Evolutionary conservation across 2,113 vertebrate genomes (phyloP), one percentile per base, ranked within the genome.

Genomic region (Mormoops blainvillei): DNA sequence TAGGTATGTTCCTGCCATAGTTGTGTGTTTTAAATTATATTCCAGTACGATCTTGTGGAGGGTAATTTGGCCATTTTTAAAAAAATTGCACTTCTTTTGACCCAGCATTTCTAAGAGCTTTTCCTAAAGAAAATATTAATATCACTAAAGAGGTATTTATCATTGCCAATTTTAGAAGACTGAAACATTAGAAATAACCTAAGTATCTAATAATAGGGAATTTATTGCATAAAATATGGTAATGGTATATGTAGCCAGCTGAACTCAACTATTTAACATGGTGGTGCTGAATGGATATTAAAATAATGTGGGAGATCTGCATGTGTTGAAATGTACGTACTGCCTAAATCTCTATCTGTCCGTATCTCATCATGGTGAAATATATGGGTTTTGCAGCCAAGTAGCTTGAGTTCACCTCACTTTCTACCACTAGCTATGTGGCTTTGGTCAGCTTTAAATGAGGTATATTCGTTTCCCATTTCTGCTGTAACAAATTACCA

Each of bases 71-170:
- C 14, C 36, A 11, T 96, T 90, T 93, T 45, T 13, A 16, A 28
- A 43, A 74, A 78, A n/a, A n/a, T n/a, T 73, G 16, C 22, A 61
- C 31, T 85, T 87, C 80, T 92, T 95, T 94, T 82, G 71, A 93
- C 24, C n/a, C 68, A 85, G 65, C 19, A 93, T 87, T 93, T 94
- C 85, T 56, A 89, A 78, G 52, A 48, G 38, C 54, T 90, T 96
- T 95, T 58, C 26, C 43, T 70, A 78, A 92, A 67, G 56, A 78
- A 87, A 89, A n/a, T 92, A 78, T 52, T 78, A 50, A 19, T 85
- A 71, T 70, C 50, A 36, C 48, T 96, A 83, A 63, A 94, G 94
- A 52, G 48, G 36, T 93, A 43, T 87, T 91, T 54, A 50, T 76
- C 22, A 70, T 50, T 91, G 22, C 26, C 28, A 22, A 41, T 33